Percentiles rank a stretch among this genome's conserved stretches.
These are phyloP conservation scores for Halyomorpha halys DNA, from an alignment of 1,140 invertebrate species.

Conservation along the genomic window DNA sequence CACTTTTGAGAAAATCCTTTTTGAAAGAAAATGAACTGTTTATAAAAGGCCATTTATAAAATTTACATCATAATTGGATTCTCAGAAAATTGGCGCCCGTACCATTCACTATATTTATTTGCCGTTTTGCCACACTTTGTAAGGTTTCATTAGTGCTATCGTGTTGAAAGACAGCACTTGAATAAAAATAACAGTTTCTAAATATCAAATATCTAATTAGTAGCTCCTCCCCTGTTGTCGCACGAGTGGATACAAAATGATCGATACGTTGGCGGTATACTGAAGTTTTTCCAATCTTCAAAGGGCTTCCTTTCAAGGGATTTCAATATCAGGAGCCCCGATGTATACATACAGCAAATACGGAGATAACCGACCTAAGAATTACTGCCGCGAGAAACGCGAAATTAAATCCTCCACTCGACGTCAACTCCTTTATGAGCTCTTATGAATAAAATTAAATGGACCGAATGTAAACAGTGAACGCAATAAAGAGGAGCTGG, in stretches of 20 bases:
- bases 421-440: conserved; percentile 21
- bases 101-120: no score
- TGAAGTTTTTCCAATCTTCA: background rate
- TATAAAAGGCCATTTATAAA: no score
- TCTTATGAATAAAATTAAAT: conserved; percentile 26
- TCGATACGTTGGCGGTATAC: background rate
- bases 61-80: no score
- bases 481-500: conserved; percentile 20
- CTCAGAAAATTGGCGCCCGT: no score
- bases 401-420: conserved; percentile 25
- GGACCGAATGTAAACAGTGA: conserved; percentile 24
- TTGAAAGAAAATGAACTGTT: no score
- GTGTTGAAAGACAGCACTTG: no score
- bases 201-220: background rate
- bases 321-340: conserved; percentile 19
- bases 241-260: background rate
- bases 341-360: conserved; percentile 24
- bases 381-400: conserved; percentile 16
- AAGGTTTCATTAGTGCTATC: no score
- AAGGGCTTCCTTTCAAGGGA: conserved; percentile 3
- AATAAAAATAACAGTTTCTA: no score
- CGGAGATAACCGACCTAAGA: conserved; percentile 18
- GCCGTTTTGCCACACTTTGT: no score
- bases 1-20: no score
- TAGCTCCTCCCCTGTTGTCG: background rate